phyloP scores from a whole-genome alignment of 2,113 vertebrate species.

The Chrysochloris asiatica region DNA sequence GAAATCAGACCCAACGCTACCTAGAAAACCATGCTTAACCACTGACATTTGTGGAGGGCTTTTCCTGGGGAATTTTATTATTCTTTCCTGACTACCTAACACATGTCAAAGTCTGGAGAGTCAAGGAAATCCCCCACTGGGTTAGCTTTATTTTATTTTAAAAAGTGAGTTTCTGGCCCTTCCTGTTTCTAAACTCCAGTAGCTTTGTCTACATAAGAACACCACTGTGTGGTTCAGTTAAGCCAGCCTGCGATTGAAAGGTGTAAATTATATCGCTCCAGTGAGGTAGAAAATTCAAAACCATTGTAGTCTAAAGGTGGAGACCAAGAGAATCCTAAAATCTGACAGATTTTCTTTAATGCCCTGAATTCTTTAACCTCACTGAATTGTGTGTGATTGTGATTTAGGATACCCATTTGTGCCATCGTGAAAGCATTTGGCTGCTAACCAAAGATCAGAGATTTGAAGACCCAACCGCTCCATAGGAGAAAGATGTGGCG shows the following conservation, averaged over 20 bases:
- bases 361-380: neutral
- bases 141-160: slow-evolving; percentile 76
- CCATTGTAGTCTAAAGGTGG: slow-evolving; percentile 5
- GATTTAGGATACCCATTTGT: neutral
- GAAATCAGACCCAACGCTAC: slow-evolving; percentile 51
- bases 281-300: slow-evolving; percentile 61
- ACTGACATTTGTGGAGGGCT: slow-evolving; percentile 43
- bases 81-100: slow-evolving; percentile 71
- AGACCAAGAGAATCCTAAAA: slow-evolving; percentile 21
- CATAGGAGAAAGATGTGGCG: too few relatives aligned
- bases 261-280: slow-evolving; percentile 65
- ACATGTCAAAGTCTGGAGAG: slow-evolving; percentile 65
- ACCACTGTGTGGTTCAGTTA: slow-evolving; percentile 47
- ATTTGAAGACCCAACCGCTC: neutral
- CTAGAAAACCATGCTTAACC: slow-evolving; percentile 56
- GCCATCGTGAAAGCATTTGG: neutral
- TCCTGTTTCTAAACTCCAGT: slow-evolving; percentile 76
- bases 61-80: slow-evolving; percentile 75
- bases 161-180: slow-evolving; percentile 71
- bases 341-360: slow-evolving; percentile 17
- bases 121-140: slow-evolving; percentile 74
- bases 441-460: neutral
- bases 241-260: slow-evolving; percentile 65
- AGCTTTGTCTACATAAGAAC: slow-evolving; percentile 69
- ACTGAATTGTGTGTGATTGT: neutral